Evolutionary conservation across 1,140 invertebrate genomes (phyloP), one percentile per base, ranked within the genome.

Genomic region (Dreissena polymorpha): DNA sequence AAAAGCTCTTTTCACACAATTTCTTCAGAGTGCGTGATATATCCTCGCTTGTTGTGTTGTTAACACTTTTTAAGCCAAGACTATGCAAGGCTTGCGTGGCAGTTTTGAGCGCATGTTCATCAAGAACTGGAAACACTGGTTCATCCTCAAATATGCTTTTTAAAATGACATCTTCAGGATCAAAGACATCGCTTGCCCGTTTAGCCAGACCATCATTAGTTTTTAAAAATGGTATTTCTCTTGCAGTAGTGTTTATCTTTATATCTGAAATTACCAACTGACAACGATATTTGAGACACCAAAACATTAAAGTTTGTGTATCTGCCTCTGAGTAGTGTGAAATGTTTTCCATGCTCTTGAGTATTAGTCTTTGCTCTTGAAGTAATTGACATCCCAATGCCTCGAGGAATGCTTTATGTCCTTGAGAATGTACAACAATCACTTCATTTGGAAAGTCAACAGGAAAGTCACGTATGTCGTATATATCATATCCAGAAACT

Each of bases 111-210:
- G 13, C 49, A 16, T 14, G 8, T 29, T 71, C 7, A 3, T 50
- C 18, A 3, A 6, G 16, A 60, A 71, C 49, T n/a, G 69, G 69
- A 51, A 71, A 71, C 39, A 39, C 39, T n/a, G 23, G 14, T 50
- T 71, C 69, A n/a, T 18, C 25, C 13, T 14, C 16, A 51, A 71
- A 71, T 49, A 71, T 50, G 16, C 23, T 51, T 18, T n/a, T n/a
- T n/a, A 71, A 49, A 27, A 71, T 8, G n/a, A 13, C 39, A 49
- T 71, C 69, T 16, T 18, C 16, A 23, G 69, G 69, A 51, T 71
- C 69, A 71, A 71, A 71, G 8, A 71, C 10, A 18, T 51, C 49
- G 7, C 69, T 14, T 49, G 69, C 23, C 5, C 16, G 12, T 14
- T 23, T 18, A n/a, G n/a, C 13, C 10, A 50, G 16, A n/a, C 49